These are phyloP conservation scores for Cerastis leucographa DNA, from an alignment of 2,888 invertebrate genomes.

Conservation along the genomic window DNA sequence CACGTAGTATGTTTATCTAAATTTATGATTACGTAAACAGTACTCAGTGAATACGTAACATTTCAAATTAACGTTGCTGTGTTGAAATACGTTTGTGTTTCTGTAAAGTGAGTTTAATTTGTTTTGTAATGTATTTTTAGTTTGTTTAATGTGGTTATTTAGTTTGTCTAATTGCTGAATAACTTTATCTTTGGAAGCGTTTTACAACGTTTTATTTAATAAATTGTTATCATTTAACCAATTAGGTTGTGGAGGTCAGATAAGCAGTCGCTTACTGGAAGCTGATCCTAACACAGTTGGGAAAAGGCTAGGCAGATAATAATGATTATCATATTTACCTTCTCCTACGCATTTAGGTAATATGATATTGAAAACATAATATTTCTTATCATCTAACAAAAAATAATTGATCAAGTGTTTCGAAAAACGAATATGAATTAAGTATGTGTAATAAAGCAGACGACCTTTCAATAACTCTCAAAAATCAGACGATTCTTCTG, in stretches of 20 bases:
- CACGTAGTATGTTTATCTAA: slow-evolving; percentile 60
- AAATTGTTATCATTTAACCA: no score
- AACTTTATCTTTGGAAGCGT: not conserved
- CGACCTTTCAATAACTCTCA: not conserved
- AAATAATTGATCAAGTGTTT: not conserved
- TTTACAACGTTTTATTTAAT: not conserved
- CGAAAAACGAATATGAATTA: not conserved
- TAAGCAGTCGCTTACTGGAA: no score
- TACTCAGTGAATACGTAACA: slow-evolving; percentile 47
- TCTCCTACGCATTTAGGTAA: not conserved
- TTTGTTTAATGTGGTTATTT: slow-evolving; percentile 9
- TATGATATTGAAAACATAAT: not conserved
- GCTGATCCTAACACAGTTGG: no score
- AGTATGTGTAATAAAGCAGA: not conserved
- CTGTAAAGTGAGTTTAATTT: slow-evolving; percentile 42
- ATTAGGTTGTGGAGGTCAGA: no score
- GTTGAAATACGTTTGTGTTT: slow-evolving; percentile 43
- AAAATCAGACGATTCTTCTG: not conserved
- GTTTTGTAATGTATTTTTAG: slow-evolving; percentile 28
- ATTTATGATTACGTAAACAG: slow-evolving; percentile 62
- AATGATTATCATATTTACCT: not conserved
- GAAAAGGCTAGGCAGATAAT: no score
- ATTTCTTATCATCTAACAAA: not conserved
- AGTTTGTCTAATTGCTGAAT: slow-evolving; percentile 2
- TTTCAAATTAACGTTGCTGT: slow-evolving; percentile 51